A percentile compares a stretch with the other conserved stretches of the same genome.
Evolutionary conservation across 2,888 invertebrate genomes (phyloP).

Genomic region (Chironomus tentans): DNA sequence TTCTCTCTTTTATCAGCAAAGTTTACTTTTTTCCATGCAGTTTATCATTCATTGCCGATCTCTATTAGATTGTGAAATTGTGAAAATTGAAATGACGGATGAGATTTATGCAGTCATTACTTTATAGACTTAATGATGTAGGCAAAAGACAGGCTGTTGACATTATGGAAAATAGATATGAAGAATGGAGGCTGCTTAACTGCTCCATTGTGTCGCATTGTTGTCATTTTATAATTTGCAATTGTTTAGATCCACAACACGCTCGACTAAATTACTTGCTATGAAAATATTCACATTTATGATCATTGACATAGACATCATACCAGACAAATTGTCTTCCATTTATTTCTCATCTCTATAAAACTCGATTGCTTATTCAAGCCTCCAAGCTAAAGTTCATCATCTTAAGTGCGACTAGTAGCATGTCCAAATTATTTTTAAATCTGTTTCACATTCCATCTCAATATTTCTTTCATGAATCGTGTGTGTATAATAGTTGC

Average conservation of each 20-base stretch:
- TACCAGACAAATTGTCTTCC: not conserved
- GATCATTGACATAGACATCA: not conserved
- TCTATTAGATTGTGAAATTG: not conserved
- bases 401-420: not conserved
- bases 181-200: no score
- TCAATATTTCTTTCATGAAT: not conserved
- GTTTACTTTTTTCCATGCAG: not conserved
- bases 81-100: not conserved
- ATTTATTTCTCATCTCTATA: not conserved
- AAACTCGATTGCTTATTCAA: not conserved
- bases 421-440: not conserved
- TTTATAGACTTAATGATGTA: no score
- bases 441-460: not conserved
- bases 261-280: no score
- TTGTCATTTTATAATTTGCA: no score
- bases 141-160: no score
- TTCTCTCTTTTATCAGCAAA: not conserved
- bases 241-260: no score
- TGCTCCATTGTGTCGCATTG: no score
- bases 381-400: not conserved
- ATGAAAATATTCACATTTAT: not conserved
- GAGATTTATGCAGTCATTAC: no score
- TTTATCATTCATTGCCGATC: not conserved
- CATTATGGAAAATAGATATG: no score
- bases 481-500: not conserved